Conservation (phyloP, 2,888 invertebrate genomes). For the Drosophila anomelani region DNA sequence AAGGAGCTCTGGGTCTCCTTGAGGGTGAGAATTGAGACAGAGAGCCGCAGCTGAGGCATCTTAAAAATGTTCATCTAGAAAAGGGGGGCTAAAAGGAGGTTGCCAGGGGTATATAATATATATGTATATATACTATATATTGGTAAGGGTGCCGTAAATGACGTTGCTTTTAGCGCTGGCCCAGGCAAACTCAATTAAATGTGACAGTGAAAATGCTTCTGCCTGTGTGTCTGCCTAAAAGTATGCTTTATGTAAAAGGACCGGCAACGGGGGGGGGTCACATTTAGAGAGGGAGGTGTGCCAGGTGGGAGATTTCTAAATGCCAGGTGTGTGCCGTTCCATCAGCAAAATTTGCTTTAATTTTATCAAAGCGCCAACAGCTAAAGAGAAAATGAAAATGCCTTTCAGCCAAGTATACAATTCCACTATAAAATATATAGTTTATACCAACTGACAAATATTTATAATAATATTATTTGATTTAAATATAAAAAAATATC, state of each 20-base stretch:
- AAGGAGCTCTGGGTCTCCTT: background rate
- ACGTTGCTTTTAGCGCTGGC: conserved; percentile 74
- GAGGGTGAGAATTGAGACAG: conserved; percentile 13
- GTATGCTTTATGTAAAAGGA: conserved; percentile 66
- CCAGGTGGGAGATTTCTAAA: background rate
- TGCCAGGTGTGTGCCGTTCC: conserved; percentile 3
- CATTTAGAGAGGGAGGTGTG: background rate
- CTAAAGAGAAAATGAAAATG: too few species aligned
- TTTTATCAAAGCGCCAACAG: conserved; percentile 19
- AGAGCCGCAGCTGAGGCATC: conserved; percentile 54
- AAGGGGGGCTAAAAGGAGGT: background rate
- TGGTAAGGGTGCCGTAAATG: conserved; percentile 55
- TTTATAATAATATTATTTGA: background rate
- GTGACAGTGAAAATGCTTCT: conserved; percentile 72
- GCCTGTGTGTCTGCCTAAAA: conserved; percentile 64
- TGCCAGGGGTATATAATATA: conserved; percentile 7
- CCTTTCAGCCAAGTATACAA: background rate
- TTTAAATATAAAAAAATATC: background rate
- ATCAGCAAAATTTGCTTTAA: conserved; percentile 37
- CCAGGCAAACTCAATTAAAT: conserved; percentile 78
- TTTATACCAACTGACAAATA: background rate
- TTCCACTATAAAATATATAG: too few species aligned
- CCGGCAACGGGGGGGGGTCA: background rate
- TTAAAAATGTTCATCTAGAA: conserved; percentile 62
- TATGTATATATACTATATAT: background rate